Conservation (phyloP, 1,140 invertebrate species). For the Venustaconcha ellipsiformis region DNA sequence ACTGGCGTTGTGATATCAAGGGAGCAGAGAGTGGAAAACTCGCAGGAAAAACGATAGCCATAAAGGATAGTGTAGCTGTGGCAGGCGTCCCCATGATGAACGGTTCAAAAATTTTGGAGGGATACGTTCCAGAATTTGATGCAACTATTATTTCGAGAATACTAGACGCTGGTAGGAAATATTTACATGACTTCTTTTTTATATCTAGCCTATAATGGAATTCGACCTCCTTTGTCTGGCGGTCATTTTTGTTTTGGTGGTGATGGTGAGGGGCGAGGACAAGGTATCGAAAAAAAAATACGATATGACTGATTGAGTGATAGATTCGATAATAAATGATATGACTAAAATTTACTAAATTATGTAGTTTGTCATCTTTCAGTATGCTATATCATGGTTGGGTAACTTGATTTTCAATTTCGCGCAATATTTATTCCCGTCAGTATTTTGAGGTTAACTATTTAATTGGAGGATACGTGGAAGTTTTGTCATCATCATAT, state of each 20-base stretch:
- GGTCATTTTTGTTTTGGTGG: no score
- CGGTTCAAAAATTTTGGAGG: conserved; percentile 50
- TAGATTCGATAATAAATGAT: neutral
- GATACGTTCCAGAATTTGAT: conserved; percentile 57
- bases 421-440: no score
- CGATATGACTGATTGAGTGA: neutral
- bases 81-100: conserved; percentile 63
- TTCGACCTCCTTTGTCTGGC: neutral
- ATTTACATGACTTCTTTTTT: neutral
- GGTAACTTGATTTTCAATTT: no score
- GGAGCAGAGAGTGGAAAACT: conserved; percentile 48
- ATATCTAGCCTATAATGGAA: neutral
- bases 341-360: neutral
- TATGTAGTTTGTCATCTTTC: no score
- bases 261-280: no score
- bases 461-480: neutral
- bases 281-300: neutral
- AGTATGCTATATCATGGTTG: no score
- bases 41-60: conserved; percentile 49
- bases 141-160: conserved; percentile 58
- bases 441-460: no score
- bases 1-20: conserved; percentile 55
- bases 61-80: conserved; percentile 60
- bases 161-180: conserved; percentile 50
- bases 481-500: no score